Evolutionary conservation across 2,797 vertebrate species (phyloP), one percentile per base, ranked within the genome.

Genomic region (Champsocephalus esox): DNA sequence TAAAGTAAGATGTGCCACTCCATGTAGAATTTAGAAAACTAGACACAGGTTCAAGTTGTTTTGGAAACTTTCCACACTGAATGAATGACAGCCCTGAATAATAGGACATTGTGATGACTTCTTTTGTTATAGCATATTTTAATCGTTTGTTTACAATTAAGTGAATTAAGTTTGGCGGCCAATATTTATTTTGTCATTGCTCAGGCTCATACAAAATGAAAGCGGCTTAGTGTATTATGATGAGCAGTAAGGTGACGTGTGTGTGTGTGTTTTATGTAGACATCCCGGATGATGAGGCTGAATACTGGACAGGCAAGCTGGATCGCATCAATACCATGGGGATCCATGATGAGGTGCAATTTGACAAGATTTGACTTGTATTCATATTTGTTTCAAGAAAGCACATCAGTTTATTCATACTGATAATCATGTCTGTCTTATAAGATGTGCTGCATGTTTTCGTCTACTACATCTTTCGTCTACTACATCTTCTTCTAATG

Each of bases 251-350:
- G 8, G 28, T 59, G 34, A 79, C 17, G 52, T 21, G 2, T 28
- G 4, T 28, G 24, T 28, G 28, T 28, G 28, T 28, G 28, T 28
- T 4, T 28, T 4, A 1, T 28, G 28, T 28, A 28, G 98, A 99
- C 92, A 99, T 99, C 79, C 98, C 98, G 66, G 98, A 99, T 82
- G 98, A 99, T 38, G 98, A 99, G 87, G 98, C 98, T 8, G 95
- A 95, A 88, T 99, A 99, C 80, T 99, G 98, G 98, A 97, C 97
- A 9, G 95, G 95, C 70, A 98, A 98, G 90, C 91, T 99, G 79
- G 97, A 97, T 59, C 95, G 94, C 87, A 96, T 99, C 86, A 99
- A 99, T 89, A 94, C 95, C 16, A 93, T 98, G 91, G 91, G 87
- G 81, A 94, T 97, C 63, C 94, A 96, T 5, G 96, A 95, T 73